These are phyloP conservation scores for Porites australiensis DNA, from an alignment of 64 coral and sea anemone species.

Conservation along the genomic window DNA sequence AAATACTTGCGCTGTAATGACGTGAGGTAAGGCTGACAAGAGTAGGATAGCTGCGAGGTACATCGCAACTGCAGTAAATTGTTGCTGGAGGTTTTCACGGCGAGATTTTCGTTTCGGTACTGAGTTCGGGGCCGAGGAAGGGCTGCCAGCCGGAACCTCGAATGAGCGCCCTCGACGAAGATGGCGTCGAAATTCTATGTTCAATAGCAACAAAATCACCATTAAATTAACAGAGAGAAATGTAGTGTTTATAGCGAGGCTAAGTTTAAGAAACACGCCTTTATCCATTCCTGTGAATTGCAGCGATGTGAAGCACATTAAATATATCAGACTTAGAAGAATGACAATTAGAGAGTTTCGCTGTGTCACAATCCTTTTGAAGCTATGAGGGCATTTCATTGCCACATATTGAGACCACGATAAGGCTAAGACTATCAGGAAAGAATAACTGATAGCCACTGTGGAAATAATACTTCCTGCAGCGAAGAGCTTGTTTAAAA, in stretches of 20 bases:
- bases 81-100: conserved; percentile 52
- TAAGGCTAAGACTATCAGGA: conserved; percentile 61
- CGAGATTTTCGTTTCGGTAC: not conserved
- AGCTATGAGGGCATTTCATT: conserved; percentile 62
- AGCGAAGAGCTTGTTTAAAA: not conserved
- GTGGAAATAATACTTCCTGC: conserved; percentile 54
- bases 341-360: conserved; percentile 40
- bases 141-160: not conserved
- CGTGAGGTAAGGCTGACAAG: conserved; percentile 64
- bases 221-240: conserved; percentile 58
- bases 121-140: not conserved
- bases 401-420: conserved; percentile 73
- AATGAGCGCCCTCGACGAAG: not conserved
- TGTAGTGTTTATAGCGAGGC: conserved; percentile 44
- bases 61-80: conserved; percentile 67
- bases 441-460: conserved; percentile 69
- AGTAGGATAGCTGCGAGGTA: conserved; percentile 65
- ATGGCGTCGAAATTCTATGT: conserved; percentile 40
- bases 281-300: conserved; percentile 54
- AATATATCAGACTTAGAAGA: conserved; percentile 39
- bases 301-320: conserved; percentile 45
- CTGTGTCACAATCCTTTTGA: conserved; percentile 52
- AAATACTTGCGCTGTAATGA: conserved; percentile 48
- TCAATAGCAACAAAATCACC: conserved; percentile 50
- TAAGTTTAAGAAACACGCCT: conserved; percentile 30